Percentiles rank a stretch among this genome's conserved stretches.
Evolutionary conservation across 2,888 invertebrate species (phyloP).

Genomic region (Chaetogeoica ovagalla): DNA sequence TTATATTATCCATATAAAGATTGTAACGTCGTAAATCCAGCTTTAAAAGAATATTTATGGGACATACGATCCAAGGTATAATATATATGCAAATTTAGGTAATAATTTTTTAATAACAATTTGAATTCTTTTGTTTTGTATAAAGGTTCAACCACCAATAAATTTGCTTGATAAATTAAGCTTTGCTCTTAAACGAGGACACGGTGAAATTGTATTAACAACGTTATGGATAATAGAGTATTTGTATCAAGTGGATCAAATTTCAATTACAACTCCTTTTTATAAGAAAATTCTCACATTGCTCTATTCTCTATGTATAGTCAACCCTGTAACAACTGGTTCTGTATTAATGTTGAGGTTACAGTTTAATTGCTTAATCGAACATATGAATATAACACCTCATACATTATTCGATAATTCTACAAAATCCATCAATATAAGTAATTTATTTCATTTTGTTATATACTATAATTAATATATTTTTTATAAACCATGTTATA

Average conservation of each 20-base stretch:
- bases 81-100: neutral
- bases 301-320: constrained; percentile 31
- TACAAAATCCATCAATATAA: constrained; percentile 4
- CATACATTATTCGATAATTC: constrained; percentile 25
- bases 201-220: constrained; percentile 28
- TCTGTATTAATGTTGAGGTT: constrained; percentile 28
- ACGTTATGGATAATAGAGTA: constrained; percentile 41
- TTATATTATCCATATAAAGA: constrained; percentile 37
- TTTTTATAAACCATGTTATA: too few relatives aligned
- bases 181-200: constrained; percentile 26
- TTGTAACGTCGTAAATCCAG: constrained; percentile 20
- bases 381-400: constrained; percentile 27
- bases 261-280: constrained; percentile 37
- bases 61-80: constrained; percentile 46
- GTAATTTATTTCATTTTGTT: constrained; percentile 1
- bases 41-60: constrained; percentile 42
- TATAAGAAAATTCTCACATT: constrained; percentile 22
- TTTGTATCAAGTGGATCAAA: constrained; percentile 49
- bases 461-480: too few relatives aligned
- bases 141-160: constrained; percentile 35
- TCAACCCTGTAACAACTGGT: neutral
- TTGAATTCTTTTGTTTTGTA: neutral
- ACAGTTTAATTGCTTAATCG: constrained; percentile 42
- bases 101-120: neutral
- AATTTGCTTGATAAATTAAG: constrained; percentile 34